These are phyloP conservation scores for Zosterops japonicus DNA, from an alignment of 2,113 vertebrate genomes.

Conservation along the genomic window DNA sequence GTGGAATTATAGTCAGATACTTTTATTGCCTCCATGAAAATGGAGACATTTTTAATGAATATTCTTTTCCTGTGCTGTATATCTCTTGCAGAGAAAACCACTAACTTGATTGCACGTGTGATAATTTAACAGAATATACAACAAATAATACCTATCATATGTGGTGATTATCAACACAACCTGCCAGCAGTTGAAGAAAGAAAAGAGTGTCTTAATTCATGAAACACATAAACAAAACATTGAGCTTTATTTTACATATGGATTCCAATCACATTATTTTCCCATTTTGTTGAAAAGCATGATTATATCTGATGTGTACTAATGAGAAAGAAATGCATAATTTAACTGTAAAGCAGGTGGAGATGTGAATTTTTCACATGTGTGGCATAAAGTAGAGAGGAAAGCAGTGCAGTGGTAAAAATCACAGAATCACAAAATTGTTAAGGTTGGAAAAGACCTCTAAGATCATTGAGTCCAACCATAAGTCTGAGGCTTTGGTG, in stretches of 20 bases:
- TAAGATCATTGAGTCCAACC: background rate
- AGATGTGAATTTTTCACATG: background rate
- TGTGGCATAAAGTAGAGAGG: background rate
- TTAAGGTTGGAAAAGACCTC: background rate
- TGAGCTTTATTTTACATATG: constrained; percentile 22
- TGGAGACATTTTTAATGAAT: background rate
- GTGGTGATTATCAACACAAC: background rate
- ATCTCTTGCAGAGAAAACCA: background rate
- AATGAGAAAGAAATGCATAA: background rate
- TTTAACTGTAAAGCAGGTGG: constrained; percentile 5
- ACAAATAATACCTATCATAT: background rate
- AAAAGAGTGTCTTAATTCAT: background rate
- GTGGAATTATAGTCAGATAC: background rate
- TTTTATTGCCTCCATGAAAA: background rate
- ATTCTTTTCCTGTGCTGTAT: background rate
- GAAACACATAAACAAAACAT: background rate
- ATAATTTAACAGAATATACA: background rate
- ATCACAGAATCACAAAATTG: background rate
- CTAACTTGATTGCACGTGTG: background rate
- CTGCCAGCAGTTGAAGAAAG: background rate
- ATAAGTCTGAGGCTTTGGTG: background rate
- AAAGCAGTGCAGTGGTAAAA: background rate
- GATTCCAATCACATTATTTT: constrained; percentile 1
- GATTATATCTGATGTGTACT: constrained; percentile 7
- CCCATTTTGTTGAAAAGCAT: background rate